Base-by-base conservation (phyloP, 2,888 invertebrate species). In the Chelonus formosanus region DNA sequence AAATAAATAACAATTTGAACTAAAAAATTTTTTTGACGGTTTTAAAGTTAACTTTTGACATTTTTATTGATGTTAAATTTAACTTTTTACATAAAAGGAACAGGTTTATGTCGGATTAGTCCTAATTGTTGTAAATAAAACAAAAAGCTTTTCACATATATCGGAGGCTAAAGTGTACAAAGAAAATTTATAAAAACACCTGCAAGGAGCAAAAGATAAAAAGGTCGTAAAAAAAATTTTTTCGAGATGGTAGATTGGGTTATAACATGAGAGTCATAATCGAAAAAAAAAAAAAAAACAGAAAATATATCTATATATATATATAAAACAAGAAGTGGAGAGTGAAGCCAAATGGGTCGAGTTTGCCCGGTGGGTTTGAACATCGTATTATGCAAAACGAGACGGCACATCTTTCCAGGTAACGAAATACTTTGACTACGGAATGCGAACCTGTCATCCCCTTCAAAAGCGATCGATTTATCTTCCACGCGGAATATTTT, bases 401-500 rank as follows among this genome's bases (percentile, higher is more conserved):
- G 20, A 43, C 43, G 31, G 52, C 56, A 58, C 65, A 64, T 68
- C 63, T 43, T 68, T 65, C 60, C 70, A 70, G 67, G 69, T 66
- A 69, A 71, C 69, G 66, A 70, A 70, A 68, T 67, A 70, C 64
- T 68, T 63, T 55, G 55, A 63, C 67, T 65, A 45, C 57, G 48
- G 65, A 69, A 69, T 69, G 58, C 58, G 47, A 59, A 56, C 64
- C 64, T 67, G 68, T 71, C 71, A 67, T 70, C 66, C 59, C 66
- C 60, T 50, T 32, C 58, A 8, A 31, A 32, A 43, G 48, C 5
- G 31, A 43, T 65, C 68, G 67, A 71, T 71, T 65, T 64, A 65
- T 71, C 71, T 65, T 70, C 69, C 55, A 64, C 34, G 47, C 50
- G 55, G 53, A 69, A 62, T 67, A 62, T 53, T 20, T 6, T 48